phyloP scores from a whole-genome alignment of 2,888 invertebrate genomes.

The Peribatodes rhomboidaria region DNA sequence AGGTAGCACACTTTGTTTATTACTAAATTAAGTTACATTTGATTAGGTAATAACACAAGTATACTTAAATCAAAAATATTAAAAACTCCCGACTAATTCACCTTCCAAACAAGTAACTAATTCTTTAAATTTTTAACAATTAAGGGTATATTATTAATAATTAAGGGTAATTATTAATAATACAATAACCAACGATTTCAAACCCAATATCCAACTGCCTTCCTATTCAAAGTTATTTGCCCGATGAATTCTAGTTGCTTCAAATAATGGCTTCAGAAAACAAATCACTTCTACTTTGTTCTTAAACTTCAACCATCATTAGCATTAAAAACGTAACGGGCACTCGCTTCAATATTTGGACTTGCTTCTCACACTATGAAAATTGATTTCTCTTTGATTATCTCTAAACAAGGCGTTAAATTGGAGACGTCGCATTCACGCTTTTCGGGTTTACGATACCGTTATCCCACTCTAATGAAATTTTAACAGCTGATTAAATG shows the following conservation, averaged over 20 bases:
- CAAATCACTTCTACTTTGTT: background rate
- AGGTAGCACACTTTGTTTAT: no score
- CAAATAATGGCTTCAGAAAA: background rate
- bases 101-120: no score
- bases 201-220: no score
- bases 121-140: no score
- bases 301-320: background rate
- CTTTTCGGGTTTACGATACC: conserved; percentile 26
- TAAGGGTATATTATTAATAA: no score
- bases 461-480: conserved; percentile 17
- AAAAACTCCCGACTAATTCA: no score
- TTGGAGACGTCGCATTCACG: conserved; percentile 21
- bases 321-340: conserved; percentile 7
- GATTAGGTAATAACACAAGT: no score
- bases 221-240: no score
- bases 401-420: conserved; percentile 30
- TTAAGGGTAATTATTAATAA: no score
- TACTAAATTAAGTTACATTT: no score
- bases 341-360: conserved; percentile 2
- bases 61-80: no score
- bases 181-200: no score
- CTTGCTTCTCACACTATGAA: conserved; percentile 3
- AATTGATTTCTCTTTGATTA: conserved; percentile 22
- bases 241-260: background rate
- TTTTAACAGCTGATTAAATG: conserved; percentile 32